These are phyloP conservation scores for Sorex fumeus DNA, from an alignment of 2,113 vertebrate genomes.

Conservation along the genomic window DNA sequence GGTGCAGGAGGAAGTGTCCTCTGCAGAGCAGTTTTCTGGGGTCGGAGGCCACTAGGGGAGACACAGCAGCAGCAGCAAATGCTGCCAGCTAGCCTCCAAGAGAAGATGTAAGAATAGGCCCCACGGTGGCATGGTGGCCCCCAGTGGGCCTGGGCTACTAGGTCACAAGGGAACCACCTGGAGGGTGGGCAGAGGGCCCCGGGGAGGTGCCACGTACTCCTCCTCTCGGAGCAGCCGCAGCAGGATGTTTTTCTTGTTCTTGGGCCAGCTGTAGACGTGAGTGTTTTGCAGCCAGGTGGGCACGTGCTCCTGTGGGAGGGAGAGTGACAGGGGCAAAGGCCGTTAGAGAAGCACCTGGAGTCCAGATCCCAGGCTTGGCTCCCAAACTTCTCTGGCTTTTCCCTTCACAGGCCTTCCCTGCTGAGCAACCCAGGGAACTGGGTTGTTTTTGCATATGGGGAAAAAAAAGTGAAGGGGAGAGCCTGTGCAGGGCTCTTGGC, in stretches of 20 bases:
- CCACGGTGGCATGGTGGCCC: neutral
- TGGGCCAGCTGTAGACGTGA: slow-evolving; percentile 94
- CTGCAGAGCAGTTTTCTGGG: slow-evolving; percentile 4
- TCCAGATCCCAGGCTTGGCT: slow-evolving; percentile 31
- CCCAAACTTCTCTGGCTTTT: neutral
- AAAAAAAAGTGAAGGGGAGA: neutral
- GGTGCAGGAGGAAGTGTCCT: neutral
- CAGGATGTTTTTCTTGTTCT: slow-evolving; percentile 93
- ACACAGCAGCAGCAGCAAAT: neutral
- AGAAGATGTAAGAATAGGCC: slow-evolving; percentile 65
- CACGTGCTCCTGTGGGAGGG: slow-evolving; percentile 91
- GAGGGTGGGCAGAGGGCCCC: slow-evolving; percentile 92
- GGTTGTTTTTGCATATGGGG: slow-evolving; percentile 55
- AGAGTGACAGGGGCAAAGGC: slow-evolving; percentile 25
- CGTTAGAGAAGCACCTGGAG: slow-evolving; percentile 65
- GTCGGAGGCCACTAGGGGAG: neutral
- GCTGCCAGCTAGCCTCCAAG: slow-evolving; percentile 74
- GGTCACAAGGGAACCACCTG: slow-evolving; percentile 91
- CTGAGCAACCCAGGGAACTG: slow-evolving; percentile 17
- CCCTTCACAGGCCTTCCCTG: neutral
- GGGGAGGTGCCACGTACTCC: slow-evolving; percentile 91
- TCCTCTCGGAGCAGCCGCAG: slow-evolving; percentile 95
- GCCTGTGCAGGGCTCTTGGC: slow-evolving; percentile 43
- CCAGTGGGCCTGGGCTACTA: neutral
- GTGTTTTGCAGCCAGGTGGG: slow-evolving; percentile 97